phyloP scores from a whole-genome alignment of 2,888 invertebrate genomes.

The Drosophila eohydei region DNA sequence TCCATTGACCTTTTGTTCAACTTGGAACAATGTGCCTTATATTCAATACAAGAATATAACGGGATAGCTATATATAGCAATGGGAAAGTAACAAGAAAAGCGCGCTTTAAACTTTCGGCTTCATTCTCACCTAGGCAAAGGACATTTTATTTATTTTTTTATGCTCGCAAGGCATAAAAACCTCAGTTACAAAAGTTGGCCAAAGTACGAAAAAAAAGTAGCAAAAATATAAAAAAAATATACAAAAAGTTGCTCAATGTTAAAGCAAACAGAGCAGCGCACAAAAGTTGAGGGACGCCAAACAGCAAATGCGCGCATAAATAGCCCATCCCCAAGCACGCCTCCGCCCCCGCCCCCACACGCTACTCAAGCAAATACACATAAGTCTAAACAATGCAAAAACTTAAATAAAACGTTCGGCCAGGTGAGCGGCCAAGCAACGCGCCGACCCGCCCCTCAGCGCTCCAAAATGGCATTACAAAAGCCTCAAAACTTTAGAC shows the following conservation, averaged over 20 bases:
- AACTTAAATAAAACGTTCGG: slow-evolving; percentile 64
- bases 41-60: background rate
- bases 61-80: background rate
- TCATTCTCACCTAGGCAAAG: slow-evolving; percentile 49
- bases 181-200: slow-evolving; percentile 36
- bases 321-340: background rate
- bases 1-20: slow-evolving; percentile 65
- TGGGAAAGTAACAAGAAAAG: slow-evolving; percentile 16
- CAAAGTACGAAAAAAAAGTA: slow-evolving; percentile 16
- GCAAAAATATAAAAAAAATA: slow-evolving; percentile 21
- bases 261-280: slow-evolving; percentile 60
- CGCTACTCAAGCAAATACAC: slow-evolving; percentile 57
- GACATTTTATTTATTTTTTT: slow-evolving; percentile 23
- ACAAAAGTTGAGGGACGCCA: slow-evolving; percentile 46
- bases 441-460: background rate
- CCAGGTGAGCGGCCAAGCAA: slow-evolving; percentile 28
- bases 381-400: slow-evolving; percentile 61
- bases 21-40: slow-evolving; percentile 8
- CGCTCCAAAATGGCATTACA: slow-evolving; percentile 37
- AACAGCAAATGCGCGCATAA: slow-evolving; percentile 11
- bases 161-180: slow-evolving; percentile 33
- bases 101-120: slow-evolving; percentile 34
- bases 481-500: slow-evolving; percentile 26
- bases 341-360: background rate
- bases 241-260: slow-evolving; percentile 62